Evolutionary conservation across 2,888 invertebrate genomes (phyloP).

Genomic region (Liposcelis brunnea): DNA sequence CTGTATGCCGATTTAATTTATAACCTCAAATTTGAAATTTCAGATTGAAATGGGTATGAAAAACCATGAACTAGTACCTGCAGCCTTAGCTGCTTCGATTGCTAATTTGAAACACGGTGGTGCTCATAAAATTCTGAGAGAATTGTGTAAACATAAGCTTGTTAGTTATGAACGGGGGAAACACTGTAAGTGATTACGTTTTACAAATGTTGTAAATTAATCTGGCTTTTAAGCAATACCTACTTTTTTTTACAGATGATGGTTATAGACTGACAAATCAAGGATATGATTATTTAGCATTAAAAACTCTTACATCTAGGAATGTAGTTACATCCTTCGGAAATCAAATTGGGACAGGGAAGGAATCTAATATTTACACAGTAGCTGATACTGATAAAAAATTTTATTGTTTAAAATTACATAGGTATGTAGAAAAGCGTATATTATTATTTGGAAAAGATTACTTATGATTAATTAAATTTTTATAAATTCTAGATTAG

Average conservation of each 20-base stretch:
- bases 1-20: background rate
- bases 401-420: slow-evolving; percentile 77
- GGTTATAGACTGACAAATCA: slow-evolving; percentile 89
- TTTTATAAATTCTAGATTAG: slow-evolving; percentile 48
- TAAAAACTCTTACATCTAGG: slow-evolving; percentile 69
- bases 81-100: slow-evolving; percentile 72
- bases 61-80: slow-evolving; percentile 94
- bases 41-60: slow-evolving; percentile 99
- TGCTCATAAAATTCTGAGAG: slow-evolving; percentile 75
- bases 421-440: slow-evolving; percentile 35
- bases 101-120: slow-evolving; percentile 88
- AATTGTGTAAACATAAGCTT: slow-evolving; percentile 77
- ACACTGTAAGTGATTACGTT: slow-evolving; percentile 46
- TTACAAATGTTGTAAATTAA: background rate
- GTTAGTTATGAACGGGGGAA: slow-evolving; percentile 89
- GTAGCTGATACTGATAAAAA: slow-evolving; percentile 65
- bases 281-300: slow-evolving; percentile 92
- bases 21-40: slow-evolving; percentile 18
- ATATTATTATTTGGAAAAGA: background rate
- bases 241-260: slow-evolving; percentile 47
- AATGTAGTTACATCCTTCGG: slow-evolving; percentile 74
- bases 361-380: slow-evolving; percentile 93
- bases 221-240: slow-evolving; percentile 8
- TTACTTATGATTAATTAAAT: background rate
- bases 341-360: slow-evolving; percentile 97